These are phyloP conservation scores for Pithys albifrons DNA, from an alignment of 2,113 vertebrate genomes.

Conservation along the genomic window DNA sequence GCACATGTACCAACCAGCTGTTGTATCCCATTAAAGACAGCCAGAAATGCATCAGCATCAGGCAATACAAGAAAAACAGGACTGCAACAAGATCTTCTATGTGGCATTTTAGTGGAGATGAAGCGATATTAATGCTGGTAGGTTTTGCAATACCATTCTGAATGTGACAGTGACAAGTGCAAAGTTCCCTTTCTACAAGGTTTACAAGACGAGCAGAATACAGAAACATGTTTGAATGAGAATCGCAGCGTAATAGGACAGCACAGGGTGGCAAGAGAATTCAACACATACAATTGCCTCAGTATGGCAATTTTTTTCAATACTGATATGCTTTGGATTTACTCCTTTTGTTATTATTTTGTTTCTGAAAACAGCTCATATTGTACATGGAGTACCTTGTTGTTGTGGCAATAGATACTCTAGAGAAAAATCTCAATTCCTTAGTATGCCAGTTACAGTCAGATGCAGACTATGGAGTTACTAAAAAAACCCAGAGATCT, in stretches of 20 bases:
- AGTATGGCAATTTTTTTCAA: neutral
- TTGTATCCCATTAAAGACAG: accelerated
- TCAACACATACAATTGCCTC: neutral
- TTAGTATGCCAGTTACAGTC: neutral
- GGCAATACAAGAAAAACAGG: neutral
- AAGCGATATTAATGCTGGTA: neutral
- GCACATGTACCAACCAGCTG: neutral
- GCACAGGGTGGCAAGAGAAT: neutral
- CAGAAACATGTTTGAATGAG: neutral
- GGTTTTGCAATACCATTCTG: neutral
- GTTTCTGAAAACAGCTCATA: neutral
- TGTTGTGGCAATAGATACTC: neutral
- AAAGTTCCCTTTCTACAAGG: neutral
- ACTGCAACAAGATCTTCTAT: neutral
- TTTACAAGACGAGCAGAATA: neutral
- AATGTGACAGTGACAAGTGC: neutral
- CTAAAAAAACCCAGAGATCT: neutral
- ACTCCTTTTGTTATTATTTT: neutral
- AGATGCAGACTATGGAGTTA: neutral
- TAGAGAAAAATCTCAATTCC: neutral
- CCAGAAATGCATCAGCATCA: neutral
- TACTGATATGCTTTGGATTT: neutral
- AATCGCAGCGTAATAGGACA: neutral
- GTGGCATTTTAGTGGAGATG: neutral
- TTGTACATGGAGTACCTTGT: neutral